These are phyloP conservation scores for Monochamus alternatus DNA, from an alignment of 2,888 invertebrate species.

Conservation along the genomic window DNA sequence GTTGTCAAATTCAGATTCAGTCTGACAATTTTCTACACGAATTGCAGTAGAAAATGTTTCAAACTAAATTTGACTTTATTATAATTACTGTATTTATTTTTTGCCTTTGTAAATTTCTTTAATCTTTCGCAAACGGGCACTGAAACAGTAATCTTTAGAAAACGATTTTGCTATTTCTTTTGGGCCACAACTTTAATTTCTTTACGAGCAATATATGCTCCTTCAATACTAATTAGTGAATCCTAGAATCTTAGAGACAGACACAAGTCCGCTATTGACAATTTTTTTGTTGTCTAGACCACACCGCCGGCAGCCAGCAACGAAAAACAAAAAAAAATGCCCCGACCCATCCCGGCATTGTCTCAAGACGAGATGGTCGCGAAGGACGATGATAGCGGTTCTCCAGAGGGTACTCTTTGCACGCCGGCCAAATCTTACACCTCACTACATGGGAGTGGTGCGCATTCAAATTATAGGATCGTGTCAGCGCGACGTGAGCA, in stretches of 20 bases:
- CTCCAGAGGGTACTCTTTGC: constrained; percentile 22
- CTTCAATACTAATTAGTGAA: background rate
- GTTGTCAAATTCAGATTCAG: too few species aligned
- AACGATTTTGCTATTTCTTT: too few species aligned
- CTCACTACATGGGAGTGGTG: constrained; percentile 38
- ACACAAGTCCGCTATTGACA: background rate
- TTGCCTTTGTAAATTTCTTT: too few species aligned
- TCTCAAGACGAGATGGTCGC: constrained; percentile 12
- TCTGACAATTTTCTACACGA: too few species aligned
- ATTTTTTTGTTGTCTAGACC: constrained; percentile 37
- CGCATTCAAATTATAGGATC: constrained; percentile 41
- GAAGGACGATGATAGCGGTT: constrained; percentile 34
- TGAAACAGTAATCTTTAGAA: too few species aligned
- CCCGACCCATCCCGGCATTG: constrained; percentile 35
- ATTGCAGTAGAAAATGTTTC: too few species aligned
- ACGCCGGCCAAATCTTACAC: constrained; percentile 25
- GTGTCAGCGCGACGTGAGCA: constrained; percentile 43
- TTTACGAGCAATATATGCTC: too few species aligned
- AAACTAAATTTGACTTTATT: too few species aligned
- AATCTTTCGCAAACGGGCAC: too few species aligned
- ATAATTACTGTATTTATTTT: too few species aligned
- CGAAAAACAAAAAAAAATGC: constrained; percentile 22
- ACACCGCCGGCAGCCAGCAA: constrained; percentile 20
- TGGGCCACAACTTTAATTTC: too few species aligned
- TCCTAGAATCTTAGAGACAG: background rate